Conservation (phyloP, 1,140 invertebrate species). For the Bombus affinis region DNA sequence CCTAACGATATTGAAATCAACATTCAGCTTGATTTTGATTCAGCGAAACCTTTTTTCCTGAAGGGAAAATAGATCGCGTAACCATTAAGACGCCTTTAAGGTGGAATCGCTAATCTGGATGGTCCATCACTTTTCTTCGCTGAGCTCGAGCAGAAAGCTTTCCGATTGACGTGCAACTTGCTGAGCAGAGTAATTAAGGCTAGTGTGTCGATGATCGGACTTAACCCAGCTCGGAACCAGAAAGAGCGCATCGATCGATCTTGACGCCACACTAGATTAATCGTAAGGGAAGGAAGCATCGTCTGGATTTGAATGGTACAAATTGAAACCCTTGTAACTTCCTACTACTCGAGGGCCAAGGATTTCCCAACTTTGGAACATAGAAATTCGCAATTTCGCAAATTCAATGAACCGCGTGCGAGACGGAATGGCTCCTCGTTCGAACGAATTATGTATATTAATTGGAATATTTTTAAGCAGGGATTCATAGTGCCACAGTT, state of each 20-base stretch:
- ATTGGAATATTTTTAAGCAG: neutral
- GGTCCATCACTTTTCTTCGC: neutral
- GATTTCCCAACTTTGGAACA: neutral
- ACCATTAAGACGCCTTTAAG: conserved; percentile 5
- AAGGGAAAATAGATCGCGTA: neutral
- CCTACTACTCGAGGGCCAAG: neutral
- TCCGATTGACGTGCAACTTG: conserved; percentile 5
- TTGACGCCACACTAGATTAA: conserved; percentile 23
- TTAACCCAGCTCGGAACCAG: conserved; percentile 9
- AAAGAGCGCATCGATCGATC: conserved; percentile 27
- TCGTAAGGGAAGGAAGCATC: conserved; percentile 25
- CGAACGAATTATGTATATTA: neutral
- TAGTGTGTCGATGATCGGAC: conserved; percentile 40
- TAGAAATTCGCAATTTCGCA: conserved; percentile 26
- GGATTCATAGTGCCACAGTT: too few species aligned
- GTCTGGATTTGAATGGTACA: conserved; percentile 37
- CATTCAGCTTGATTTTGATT: neutral
- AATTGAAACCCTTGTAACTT: conserved; percentile 37
- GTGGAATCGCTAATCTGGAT: conserved; percentile 14
- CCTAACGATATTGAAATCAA: too few species aligned
- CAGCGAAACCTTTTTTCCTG: too few species aligned
- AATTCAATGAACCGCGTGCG: conserved; percentile 1
- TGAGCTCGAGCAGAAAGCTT: neutral
- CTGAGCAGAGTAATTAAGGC: conserved; percentile 28
- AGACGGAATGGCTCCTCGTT: too few species aligned